Conservation (phyloP, 1,140 invertebrate species). For the Ceratina australensis region DNA sequence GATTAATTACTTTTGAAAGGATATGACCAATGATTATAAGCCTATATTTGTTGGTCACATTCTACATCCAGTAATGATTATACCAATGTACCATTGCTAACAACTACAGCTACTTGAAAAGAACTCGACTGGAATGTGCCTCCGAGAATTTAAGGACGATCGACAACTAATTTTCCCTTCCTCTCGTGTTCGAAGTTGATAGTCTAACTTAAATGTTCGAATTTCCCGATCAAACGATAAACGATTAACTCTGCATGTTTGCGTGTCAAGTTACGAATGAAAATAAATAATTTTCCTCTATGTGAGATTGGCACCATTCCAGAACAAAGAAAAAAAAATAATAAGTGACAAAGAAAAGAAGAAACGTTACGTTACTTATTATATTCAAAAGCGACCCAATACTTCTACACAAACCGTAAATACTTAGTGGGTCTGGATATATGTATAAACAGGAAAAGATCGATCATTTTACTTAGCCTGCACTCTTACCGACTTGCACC, state of each 20-base stretch:
- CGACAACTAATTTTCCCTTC: slow-evolving; percentile 1
- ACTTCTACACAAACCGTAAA: slow-evolving; percentile 48
- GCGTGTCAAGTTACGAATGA: not conserved
- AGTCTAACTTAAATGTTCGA: not conserved
- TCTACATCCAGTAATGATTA: slow-evolving; percentile 60
- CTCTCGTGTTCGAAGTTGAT: not conserved
- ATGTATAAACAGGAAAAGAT: slow-evolving; percentile 42
- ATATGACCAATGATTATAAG: slow-evolving; percentile 65
- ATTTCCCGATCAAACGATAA: not conserved
- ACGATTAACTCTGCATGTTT: not conserved
- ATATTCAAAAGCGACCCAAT: slow-evolving; percentile 49
- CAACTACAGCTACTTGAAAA: slow-evolving; percentile 71
- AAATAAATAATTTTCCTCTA: not conserved
- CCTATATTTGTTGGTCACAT: slow-evolving; percentile 42
- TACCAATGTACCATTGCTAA: slow-evolving; percentile 71
- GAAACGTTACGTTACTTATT: slow-evolving; percentile 53
- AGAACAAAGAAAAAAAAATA: slow-evolving; percentile 33
- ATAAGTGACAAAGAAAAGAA: slow-evolving; percentile 56
- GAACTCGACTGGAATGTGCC: slow-evolving; percentile 75
- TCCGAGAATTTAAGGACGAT: slow-evolving; percentile 5
- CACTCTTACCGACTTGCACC: slow-evolving; percentile 51
- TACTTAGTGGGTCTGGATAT: slow-evolving; percentile 29
- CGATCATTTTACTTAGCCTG: slow-evolving; percentile 65
- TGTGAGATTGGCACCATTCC: slow-evolving; percentile 47
- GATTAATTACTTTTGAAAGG: slow-evolving; percentile 75